Evolutionary conservation across 2,113 vertebrate species (phyloP), one percentile per base, ranked within the genome.

Genomic region (Bujurquina vittata): DNA sequence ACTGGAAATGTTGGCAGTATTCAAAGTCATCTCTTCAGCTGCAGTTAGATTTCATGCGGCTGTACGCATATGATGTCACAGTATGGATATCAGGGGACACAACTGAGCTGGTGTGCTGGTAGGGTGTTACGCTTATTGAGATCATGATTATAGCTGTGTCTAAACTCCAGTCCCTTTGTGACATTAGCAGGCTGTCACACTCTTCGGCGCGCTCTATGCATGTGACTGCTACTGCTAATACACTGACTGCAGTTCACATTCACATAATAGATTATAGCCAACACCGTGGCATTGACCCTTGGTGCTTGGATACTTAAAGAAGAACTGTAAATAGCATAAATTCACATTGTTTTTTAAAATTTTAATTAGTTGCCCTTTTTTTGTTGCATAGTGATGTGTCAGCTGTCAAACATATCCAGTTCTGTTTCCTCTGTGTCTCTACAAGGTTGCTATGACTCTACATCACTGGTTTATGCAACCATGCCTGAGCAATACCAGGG

Each of bases 141-240:
- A 94, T 94, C 87, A 73, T 93, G 91, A 93, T 94, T 91, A 93
- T 89, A 88, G 90, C 93, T 91, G 86, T 92, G 92, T 94, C 93
- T 94, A 92, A 94, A 94, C 91, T 91, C 87, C 78, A 73, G 87
- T 90, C 89, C 90, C 89, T 92, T 92, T 92, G 91, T 92, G 93
- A 93, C 94, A 93, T 94, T 95, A 95, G 90, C 89, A 83, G 89
- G 83, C 91, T 92, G 93, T 93, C 93, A 92, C 91, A 91, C 92
- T 91, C 89, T 84, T 88, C 84, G 83, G 84, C 52, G 54, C 69
- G 56, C 92, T 89, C 91, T 81, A 80, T 84, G 87, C 86, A 88
- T 87, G 89, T 86, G 91, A 85, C 83, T 54, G 83, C 92, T 91
- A 90, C 91, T 91, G 88, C 92, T 94, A 92, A 93, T 94, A 89